A percentile compares a stretch with the other conserved stretches of the same genome.
Evolutionary conservation across 2,888 invertebrate genomes (phyloP).

Genomic region (Epistrophella euchroma): DNA sequence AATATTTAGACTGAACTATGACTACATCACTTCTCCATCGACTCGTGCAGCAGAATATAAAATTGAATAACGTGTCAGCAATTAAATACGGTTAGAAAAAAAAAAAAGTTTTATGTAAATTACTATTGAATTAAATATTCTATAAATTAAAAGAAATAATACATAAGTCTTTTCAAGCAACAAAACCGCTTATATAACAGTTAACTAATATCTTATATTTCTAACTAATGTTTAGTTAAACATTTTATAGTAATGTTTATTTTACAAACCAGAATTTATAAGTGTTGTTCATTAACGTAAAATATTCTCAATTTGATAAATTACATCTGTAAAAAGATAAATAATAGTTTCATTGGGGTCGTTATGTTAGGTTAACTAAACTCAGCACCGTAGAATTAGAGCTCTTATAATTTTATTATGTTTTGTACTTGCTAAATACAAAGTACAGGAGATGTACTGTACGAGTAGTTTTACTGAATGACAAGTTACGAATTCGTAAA

Average conservation of each 20-base stretch:
- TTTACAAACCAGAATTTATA: constrained; percentile 2
- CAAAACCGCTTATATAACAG: not conserved
- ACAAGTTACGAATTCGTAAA: too few relatives aligned
- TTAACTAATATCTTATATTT: not conserved
- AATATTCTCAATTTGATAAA: not conserved
- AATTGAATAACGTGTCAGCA: too few relatives aligned
- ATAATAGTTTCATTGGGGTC: constrained; percentile 14
- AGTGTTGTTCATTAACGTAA: not conserved
- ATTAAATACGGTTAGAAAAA: too few relatives aligned
- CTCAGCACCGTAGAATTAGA: not conserved
- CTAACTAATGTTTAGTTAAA: not conserved
- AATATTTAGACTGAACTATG: too few relatives aligned
- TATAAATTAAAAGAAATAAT: not conserved
- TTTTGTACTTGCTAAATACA: too few relatives aligned
- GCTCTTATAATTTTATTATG: too few relatives aligned
- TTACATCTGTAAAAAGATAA: not conserved
- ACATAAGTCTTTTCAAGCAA: not conserved
- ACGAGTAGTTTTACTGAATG: too few relatives aligned
- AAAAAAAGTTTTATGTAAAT: too few relatives aligned
- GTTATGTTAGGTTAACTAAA: not conserved
- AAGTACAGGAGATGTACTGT: too few relatives aligned
- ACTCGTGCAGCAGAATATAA: too few relatives aligned
- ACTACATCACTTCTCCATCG: too few relatives aligned
- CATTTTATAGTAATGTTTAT: not conserved
- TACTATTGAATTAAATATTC: too few relatives aligned